phyloP scores from a whole-genome alignment of 2,797 vertebrate genomes.

The Astyanax mexicanus region DNA sequence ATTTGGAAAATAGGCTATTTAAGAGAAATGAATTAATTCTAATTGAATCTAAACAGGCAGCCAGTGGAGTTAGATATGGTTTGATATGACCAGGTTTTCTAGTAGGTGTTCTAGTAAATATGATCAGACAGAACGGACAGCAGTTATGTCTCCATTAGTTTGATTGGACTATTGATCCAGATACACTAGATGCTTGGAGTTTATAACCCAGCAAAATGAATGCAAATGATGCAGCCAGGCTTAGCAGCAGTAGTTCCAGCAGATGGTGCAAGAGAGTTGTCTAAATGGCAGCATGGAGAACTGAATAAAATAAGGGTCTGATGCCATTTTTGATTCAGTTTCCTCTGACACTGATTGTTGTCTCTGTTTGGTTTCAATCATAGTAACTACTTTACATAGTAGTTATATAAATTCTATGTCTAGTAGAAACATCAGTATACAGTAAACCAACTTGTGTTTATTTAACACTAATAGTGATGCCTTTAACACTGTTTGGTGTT shows the following conservation, averaged over 20 bases:
- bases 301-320: background rate
- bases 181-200: background rate
- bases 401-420: background rate
- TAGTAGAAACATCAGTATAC: background rate
- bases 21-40: too few relatives aligned
- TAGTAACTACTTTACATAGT: too few relatives aligned
- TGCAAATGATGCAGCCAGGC: background rate
- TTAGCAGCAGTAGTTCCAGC: background rate
- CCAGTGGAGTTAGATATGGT: too few relatives aligned
- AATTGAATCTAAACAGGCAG: too few relatives aligned
- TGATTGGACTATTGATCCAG: too few relatives aligned
- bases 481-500: too few relatives aligned
- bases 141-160: background rate
- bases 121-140: too few relatives aligned
- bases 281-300: background rate
- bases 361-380: background rate
- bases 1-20: too few relatives aligned
- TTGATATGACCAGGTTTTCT: too few relatives aligned
- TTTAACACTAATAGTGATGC: too few relatives aligned
- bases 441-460: too few relatives aligned
- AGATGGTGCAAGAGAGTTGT: slow-evolving; percentile 1
- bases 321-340: background rate
- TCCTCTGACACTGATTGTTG: background rate
- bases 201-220: background rate
- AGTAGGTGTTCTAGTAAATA: too few relatives aligned